These are phyloP conservation scores for Conus ventricosus DNA, from an alignment of 1,140 invertebrate genomes.

Conservation along the genomic window DNA sequence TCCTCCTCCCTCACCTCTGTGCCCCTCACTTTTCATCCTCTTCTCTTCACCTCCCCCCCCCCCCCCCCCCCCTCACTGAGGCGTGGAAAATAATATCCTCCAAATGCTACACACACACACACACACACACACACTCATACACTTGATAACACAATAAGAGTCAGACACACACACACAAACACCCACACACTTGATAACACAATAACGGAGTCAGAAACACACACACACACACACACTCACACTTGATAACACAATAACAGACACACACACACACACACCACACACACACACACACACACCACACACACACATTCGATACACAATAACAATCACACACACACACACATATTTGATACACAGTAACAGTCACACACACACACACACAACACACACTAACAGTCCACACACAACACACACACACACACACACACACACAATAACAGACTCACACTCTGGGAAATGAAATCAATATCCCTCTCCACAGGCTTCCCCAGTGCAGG, in stretches of 20 bases:
- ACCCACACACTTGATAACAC: background rate
- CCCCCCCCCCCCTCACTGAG: no score
- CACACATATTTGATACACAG: background rate
- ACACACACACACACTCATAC: no score
- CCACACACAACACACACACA: background rate
- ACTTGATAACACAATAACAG: background rate
- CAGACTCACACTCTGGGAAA: no score
- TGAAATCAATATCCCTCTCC: no score
- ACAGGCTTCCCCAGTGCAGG: no score
- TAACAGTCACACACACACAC: background rate
- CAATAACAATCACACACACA: background rate
- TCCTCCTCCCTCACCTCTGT: no score
- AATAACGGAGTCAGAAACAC: background rate
- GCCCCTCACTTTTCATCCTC: no score
- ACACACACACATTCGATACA: background rate
- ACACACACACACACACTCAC: slow-evolving; percentile 1
- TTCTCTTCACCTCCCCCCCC: no score
- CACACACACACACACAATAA: no score
- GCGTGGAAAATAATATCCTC: no score
- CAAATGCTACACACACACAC: no score
- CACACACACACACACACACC: background rate
- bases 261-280: background rate
- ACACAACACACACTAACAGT: background rate
- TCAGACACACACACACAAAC: background rate
- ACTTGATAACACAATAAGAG: background rate